Base-by-base conservation (phyloP, 2,888 invertebrate genomes). In the Synanthedon tipuliformis region DNA sequence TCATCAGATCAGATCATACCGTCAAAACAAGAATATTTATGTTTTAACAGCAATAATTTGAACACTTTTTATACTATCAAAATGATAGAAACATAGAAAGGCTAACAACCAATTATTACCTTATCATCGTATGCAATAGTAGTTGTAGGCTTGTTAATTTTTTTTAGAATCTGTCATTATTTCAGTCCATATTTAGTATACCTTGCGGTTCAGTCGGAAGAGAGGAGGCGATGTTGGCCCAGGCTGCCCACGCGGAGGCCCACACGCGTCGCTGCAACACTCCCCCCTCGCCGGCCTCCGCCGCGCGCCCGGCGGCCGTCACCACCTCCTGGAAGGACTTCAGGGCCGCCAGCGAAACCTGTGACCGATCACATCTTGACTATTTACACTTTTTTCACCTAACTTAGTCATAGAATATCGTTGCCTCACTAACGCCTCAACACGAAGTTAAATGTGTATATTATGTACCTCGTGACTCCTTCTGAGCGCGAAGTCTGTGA, bases 281-380 rank as follows among this genome's bases (percentile, higher is more conserved):
- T 51, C 78, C 67, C 48, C 68, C 75, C 12, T 51, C 58, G 3
- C 57, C 68, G 40, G 92, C 77, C 93, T 96, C 68, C 91, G 93
- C 40, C 92, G 96, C 68, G 90, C 91, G 85, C 89, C 96, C 71
- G 88, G 90, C 78, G 89, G 94, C 65, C 50, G 93, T 92, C 61
- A 98, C 90, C 62, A 98, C 95, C 79, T 99, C 98, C 87, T 99
- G 98, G 80, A 99, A 95, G 12, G 98, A 97, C 81, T 98, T 98
- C 7, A 99, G 83, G 0, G 98, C 98, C 2, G 98, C 97, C 63
- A 99, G 90, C 0, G 98, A 97, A 1, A 96, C 92, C 91, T 91
- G 62, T 0, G 53, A 34, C 34, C 7, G 34, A 34, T 34, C 34
- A 10, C 34, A 34, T 34, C 11, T 12, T 23, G 23, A 23, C 4